phyloP scores from a whole-genome alignment of 2,888 invertebrate genomes.

The Acronicta leporina region DNA sequence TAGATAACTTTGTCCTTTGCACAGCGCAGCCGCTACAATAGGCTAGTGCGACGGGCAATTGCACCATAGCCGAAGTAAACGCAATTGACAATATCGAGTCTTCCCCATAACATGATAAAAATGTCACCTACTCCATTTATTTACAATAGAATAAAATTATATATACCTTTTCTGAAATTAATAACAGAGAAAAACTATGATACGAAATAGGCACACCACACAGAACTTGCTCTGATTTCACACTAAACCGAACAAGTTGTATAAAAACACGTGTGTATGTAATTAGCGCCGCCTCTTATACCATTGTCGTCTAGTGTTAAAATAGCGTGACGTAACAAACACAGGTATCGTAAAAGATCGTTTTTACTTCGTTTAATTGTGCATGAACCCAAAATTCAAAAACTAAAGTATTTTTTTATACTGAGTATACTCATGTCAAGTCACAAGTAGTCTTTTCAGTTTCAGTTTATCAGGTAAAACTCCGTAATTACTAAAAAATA shows the following conservation, averaged over 20 bases:
- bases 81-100: not conserved
- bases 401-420: not conserved
- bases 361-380: not conserved
- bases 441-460: not conserved
- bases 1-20: not conserved
- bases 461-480: not conserved
- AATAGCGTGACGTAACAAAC: conserved; percentile 7
- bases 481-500: not conserved
- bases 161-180: not conserved
- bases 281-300: conserved; percentile 16
- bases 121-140: too few relatives aligned
- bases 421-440: too few relatives aligned
- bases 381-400: not conserved
- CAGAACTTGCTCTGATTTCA: not conserved
- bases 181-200: not conserved
- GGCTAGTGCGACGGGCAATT: not conserved
- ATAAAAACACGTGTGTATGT: conserved; percentile 7
- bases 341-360: not conserved
- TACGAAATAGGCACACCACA: not conserved
- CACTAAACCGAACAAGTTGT: not conserved
- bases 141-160: too few relatives aligned
- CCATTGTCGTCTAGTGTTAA: not conserved
- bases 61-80: not conserved
- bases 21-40: not conserved
- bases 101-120: not conserved